Base-by-base conservation (phyloP, 2,797 vertebrate species). In the Nyctibius grandis region DNA sequence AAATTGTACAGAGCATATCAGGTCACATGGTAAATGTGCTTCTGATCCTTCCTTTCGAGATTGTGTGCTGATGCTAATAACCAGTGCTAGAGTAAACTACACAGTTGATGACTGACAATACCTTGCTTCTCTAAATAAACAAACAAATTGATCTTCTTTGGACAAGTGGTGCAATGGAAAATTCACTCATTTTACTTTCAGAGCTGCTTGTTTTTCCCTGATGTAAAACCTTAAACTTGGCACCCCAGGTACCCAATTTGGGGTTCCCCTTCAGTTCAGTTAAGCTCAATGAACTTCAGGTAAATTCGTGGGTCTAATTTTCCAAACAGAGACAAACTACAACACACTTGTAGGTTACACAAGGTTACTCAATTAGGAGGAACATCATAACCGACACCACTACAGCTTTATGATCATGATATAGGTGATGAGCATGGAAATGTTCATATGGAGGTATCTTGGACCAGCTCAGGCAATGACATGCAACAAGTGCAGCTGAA, bases 321-420 rank as follows among this genome's bases (percentile, higher is more conserved):
- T 44, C 22, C 17, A n/a, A 15, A 2, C 8, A 56, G 29, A 61
- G 16, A 34, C 13, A 61, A 74, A 74, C 23, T 8, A 5, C 0
- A 6, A 47, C 5, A 11, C 26, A 31, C 15, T 28, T 47, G 8
- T 9, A 42, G 13, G 36, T 53, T 8, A 45, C 44, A 51, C 0
- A 0, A 77, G 11, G 15, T 48, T 50, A 29, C 5, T 8, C 26
- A 36, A 0, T 0, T 53, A 33, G 13, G 21, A 51, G 18, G 31
- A 87, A 38, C 28, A 29, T 25, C n/a, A 6, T 28, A 79, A 44
- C 21, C 50, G 47, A 59, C 22, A 69, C 11, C 9, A 8, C 18
- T 34, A 12, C 7, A 23, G 5, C 7, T 74, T 65, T 44, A 13
- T 61, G 12, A 5, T 53, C 5, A 15, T 5, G 5, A 13, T 50